A percentile compares a stretch with the other conserved stretches of the same genome.
Evolutionary conservation across 2,113 vertebrate species (phyloP).

Genomic region (Gallinago paraguaiae): DNA sequence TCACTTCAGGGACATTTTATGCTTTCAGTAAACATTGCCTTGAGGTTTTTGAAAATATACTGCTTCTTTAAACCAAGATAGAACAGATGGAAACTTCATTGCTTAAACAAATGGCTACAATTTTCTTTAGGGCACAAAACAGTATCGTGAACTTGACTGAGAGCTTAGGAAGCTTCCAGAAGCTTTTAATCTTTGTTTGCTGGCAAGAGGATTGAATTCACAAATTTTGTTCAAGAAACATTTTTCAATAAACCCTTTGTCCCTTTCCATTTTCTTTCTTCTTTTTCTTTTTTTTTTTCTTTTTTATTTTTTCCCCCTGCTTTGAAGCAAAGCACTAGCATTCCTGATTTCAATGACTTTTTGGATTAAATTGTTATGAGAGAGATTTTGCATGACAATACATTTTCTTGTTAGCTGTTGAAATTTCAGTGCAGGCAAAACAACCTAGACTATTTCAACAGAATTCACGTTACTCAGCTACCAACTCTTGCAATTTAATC

Average conservation of each 20-base stretch:
- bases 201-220: not conserved
- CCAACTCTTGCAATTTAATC: not conserved
- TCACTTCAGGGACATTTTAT: constrained; percentile 40
- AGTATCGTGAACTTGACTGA: constrained; percentile 15
- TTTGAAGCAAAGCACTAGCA: not conserved
- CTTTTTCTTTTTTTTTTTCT: not conserved
- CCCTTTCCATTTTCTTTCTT: not conserved
- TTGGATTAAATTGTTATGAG: not conserved
- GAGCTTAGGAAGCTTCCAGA: constrained; percentile 30
- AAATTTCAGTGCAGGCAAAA: not conserved
- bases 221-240: not conserved
- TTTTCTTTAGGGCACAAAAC: constrained; percentile 20
- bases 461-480: not conserved
- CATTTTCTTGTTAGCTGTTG: not conserved
- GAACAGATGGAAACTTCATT: constrained; percentile 62
- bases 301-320: not conserved
- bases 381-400: constrained; percentile 26
- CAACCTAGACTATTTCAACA: not conserved
- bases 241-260: not conserved
- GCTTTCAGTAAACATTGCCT: constrained; percentile 47
- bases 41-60: constrained; percentile 53
- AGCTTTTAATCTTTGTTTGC: constrained; percentile 9
- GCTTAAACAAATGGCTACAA: constrained; percentile 53
- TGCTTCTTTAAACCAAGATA: constrained; percentile 55
- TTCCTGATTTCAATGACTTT: not conserved